phyloP scores from a whole-genome alignment of 2,888 invertebrate species.

The Ptilodon capucinus region DNA sequence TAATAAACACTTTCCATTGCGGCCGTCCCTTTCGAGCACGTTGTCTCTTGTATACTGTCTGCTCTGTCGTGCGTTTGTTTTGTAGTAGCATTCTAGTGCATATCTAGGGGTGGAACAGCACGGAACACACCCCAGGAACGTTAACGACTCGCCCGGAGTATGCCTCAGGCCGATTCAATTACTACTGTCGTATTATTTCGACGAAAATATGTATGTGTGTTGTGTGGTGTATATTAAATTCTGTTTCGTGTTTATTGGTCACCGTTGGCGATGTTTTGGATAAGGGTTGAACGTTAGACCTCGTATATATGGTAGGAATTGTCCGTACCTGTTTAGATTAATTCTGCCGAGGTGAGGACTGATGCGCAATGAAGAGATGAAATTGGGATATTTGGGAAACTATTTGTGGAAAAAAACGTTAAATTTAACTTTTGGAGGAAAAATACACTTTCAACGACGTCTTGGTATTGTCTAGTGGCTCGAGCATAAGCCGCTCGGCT shows the following conservation, averaged over 20 bases:
- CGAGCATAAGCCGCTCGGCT: too few species aligned
- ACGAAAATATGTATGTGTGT: slow-evolving; percentile 80
- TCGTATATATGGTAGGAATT: slow-evolving; percentile 40
- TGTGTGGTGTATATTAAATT: slow-evolving; percentile 75
- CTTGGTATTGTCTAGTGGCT: too few species aligned
- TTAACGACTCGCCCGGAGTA: slow-evolving; percentile 76
- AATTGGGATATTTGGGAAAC: slow-evolving; percentile 1
- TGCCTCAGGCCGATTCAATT: slow-evolving; percentile 82
- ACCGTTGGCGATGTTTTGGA: slow-evolving; percentile 65
- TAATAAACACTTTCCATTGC: slow-evolving; percentile 77
- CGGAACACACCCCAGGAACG: slow-evolving; percentile 74
- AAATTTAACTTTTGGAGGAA: too few species aligned
- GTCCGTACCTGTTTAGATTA: slow-evolving; percentile 41
- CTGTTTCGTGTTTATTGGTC: slow-evolving; percentile 76
- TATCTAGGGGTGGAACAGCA: slow-evolving; percentile 64
- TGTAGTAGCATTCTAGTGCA: slow-evolving; percentile 75
- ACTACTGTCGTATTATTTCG: slow-evolving; percentile 80
- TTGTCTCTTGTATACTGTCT: slow-evolving; percentile 13
- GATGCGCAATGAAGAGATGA: not conserved
- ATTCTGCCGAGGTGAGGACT: slow-evolving; percentile 16
- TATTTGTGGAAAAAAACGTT: too few species aligned
- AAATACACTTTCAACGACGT: too few species aligned
- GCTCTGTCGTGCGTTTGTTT: slow-evolving; percentile 63
- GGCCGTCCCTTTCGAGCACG: slow-evolving; percentile 41
- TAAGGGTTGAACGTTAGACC: slow-evolving; percentile 50